Evolutionary conservation across 2,888 invertebrate genomes (phyloP).

Genomic region (Pterobdella sp.): DNA sequence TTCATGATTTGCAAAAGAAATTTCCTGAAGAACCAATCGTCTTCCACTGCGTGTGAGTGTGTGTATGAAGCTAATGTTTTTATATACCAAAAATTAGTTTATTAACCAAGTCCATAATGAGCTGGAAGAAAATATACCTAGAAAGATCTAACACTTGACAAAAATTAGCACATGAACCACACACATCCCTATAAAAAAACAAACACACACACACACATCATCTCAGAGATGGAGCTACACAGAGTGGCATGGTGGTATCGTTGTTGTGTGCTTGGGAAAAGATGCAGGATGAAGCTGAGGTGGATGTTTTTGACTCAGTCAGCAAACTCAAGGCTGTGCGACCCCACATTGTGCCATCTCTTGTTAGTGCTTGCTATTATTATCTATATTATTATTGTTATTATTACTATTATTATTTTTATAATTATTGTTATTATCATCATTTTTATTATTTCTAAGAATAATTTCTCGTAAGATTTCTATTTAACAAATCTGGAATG

Average conservation of each 20-base stretch:
- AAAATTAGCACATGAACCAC: background rate
- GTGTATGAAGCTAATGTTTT: background rate
- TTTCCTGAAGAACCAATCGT: conserved; percentile 36
- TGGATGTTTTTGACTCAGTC: conserved; percentile 48
- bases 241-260: conserved; percentile 36
- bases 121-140: background rate
- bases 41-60: conserved; percentile 36
- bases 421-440: background rate
- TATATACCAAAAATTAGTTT: background rate
- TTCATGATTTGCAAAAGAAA: conserved; percentile 37
- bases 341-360: conserved; percentile 44
- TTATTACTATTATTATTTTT: background rate
- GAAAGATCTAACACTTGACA: background rate
- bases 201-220: background rate
- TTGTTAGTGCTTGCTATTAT: background rate
- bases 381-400: background rate
- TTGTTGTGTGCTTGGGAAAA: conserved; percentile 41
- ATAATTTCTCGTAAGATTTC: background rate
- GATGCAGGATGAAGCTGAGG: conserved; percentile 48
- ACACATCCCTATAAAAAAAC: background rate
- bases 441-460: background rate
- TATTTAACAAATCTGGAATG: background rate
- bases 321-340: conserved; percentile 47
- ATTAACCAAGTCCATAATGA: background rate
- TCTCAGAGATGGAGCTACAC: conserved; percentile 36